Evolutionary conservation across 2,113 vertebrate species (phyloP), one percentile per base, ranked within the genome.

Genomic region (Melanerpes aurifrons): DNA sequence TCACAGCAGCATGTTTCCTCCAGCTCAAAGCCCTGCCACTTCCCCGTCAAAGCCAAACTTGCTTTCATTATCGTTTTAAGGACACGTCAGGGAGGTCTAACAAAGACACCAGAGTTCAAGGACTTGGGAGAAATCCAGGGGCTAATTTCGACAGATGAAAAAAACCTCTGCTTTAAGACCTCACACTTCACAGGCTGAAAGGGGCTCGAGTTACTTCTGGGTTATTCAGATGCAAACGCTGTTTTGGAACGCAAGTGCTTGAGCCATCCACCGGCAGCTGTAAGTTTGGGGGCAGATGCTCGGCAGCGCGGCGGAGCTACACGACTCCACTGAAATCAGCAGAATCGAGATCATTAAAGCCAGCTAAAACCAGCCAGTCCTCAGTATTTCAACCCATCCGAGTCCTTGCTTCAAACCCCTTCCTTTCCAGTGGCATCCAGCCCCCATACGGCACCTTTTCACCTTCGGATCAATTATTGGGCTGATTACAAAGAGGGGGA

Each of bases 241-340:
- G 80, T 32, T 92, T 62, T 59, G 88, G 35, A 83, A 40, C 79
- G 64, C 59, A 9, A 94, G 91, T 29, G 89, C 81, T 89, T 83
- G 92, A 95, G 87, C 95, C 92, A 77, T 75, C 88, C 86, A 19
- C 40, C 75, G 45, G 92, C 94, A 95, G 96, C 96, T 95, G 94
- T 53, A 92, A 82, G 43, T 78, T 78, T 31, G 71, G 85, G 93
- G 91, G 82, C 91, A 94, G 95, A 91, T 91, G 93, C 85, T 93
- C 43, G 0, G 67, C 86, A 78, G 93, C 68, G 6, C 68, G 6
- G 81, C 61, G 16, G 75, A 87, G 83, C 87, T 79, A 13, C 86
- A 56, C 24, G 58, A 9, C 89, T 93, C 85, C 85, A 47, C 68
- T 77, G 69, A 77, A 90, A 93, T 87, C 91, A 94, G 93, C 93